A percentile compares a stretch with the other conserved stretches of the same genome.
These are phyloP conservation scores for Pseudopleuronectes americanus DNA, from an alignment of 2,797 vertebrate genomes.

Conservation along the genomic window DNA sequence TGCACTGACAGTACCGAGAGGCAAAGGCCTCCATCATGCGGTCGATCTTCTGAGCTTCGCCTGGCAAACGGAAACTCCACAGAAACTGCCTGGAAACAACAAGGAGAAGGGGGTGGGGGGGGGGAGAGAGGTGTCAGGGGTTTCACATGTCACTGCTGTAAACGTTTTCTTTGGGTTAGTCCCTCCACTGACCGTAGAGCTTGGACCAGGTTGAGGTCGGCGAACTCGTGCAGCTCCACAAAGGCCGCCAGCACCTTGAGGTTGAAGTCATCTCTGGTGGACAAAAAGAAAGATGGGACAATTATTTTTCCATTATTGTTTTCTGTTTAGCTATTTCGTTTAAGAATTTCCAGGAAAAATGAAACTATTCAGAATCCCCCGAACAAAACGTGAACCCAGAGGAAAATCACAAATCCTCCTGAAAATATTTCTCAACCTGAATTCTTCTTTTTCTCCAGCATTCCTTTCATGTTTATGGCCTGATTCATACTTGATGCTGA, in stretches of 20 bases:
- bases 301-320: conserved; percentile 5
- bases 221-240: conserved; percentile 98
- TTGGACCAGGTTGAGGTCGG: conserved; percentile 95
- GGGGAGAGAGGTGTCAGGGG: background rate
- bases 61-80: conserved; percentile 97
- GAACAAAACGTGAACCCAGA: conserved; percentile 36
- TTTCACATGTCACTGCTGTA: background rate
- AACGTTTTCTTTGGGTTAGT: background rate
- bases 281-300: conserved; percentile 14
- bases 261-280: conserved; percentile 94
- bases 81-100: conserved; percentile 89
- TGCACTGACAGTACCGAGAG: conserved; percentile 96
- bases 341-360: conserved; percentile 6
- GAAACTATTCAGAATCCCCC: conserved; percentile 11
- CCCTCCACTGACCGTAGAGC: conserved; percentile 88
- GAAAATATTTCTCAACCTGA: conserved; percentile 51
- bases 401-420: conserved; percentile 43
- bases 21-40: conserved; percentile 99
- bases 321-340: background rate
- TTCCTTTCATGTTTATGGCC: conserved; percentile 64
- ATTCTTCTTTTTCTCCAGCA: conserved; percentile 51
- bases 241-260: conserved; percentile 97
- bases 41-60: conserved; percentile 99
- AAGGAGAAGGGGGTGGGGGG: conserved; percentile 2
- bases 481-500: conserved; percentile 49